Evolutionary conservation across 1,140 invertebrate species (phyloP).

Genomic region (Rhagoletis pomonella): DNA sequence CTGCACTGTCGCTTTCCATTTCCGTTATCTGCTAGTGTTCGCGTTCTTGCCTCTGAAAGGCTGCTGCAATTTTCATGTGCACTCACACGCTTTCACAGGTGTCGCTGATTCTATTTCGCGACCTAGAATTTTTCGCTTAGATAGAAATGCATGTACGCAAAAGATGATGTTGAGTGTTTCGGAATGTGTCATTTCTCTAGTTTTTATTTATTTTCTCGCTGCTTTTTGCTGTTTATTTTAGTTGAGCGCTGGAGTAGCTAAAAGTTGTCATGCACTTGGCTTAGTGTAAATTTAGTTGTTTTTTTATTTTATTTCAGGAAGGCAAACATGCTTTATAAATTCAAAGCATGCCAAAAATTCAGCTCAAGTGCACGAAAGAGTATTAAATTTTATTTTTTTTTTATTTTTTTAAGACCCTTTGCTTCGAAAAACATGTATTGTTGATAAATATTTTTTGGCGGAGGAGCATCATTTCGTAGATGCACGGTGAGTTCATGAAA

Average conservation of each 20-base stretch:
- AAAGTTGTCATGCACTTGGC: slow-evolving; percentile 21
- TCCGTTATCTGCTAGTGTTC: neutral
- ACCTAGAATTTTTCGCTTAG: slow-evolving; percentile 41
- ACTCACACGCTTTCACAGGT: slow-evolving; percentile 8
- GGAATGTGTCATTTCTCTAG: neutral
- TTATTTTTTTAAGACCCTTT: too few species aligned
- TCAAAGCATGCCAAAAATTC: neutral
- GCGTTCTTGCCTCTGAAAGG: neutral
- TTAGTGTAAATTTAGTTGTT: neutral
- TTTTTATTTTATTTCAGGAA: neutral
- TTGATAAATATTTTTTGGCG: too few species aligned
- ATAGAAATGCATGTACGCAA: neutral
- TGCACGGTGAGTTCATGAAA: too few species aligned
- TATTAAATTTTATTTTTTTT: neutral
- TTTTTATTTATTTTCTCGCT: neutral
- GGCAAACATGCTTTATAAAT: neutral
- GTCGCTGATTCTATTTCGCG: slow-evolving; percentile 43
- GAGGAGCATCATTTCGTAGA: too few species aligned
- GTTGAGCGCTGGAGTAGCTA: neutral
- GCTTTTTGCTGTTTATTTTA: neutral
- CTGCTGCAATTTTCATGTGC: slow-evolving; percentile 36
- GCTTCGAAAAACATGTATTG: too few species aligned
- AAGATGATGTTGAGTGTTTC: neutral
- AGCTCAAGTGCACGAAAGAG: neutral
- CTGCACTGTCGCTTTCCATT: slow-evolving; percentile 26